Conservation (phyloP, 2,888 invertebrate genomes). For the Oscheius sp. region DNA sequence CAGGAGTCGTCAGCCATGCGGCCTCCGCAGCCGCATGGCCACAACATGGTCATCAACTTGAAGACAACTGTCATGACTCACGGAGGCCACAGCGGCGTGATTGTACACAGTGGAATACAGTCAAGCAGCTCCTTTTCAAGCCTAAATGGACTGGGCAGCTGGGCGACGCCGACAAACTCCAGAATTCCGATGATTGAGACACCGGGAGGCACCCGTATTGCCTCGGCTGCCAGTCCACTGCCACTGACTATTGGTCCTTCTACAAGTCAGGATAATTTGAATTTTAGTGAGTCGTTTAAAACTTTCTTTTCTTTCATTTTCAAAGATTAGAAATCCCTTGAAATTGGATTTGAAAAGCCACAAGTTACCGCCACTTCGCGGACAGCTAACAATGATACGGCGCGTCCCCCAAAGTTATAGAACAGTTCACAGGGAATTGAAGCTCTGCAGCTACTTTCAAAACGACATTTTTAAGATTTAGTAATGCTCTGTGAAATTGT, state of each 20-base stretch:
- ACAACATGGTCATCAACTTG: conserved; percentile 57
- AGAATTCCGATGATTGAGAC: conserved; percentile 28
- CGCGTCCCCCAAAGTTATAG: no score
- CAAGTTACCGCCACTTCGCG: no score
- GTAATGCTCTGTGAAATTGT: no score
- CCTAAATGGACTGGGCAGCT: conserved; percentile 6
- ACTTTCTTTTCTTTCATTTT: no score
- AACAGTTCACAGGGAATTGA: no score
- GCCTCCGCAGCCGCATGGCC: conserved; percentile 36
- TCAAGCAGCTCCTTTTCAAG: conserved; percentile 17
- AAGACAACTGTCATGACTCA: conserved; percentile 58
- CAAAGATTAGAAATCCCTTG: no score
- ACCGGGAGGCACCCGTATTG: conserved; percentile 18
- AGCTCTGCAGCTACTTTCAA: no score
- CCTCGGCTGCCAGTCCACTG: conserved; percentile 38
- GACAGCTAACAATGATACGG: no score
- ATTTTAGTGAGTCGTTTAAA: conserved; percentile 13
- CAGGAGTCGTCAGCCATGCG: conserved; percentile 25
- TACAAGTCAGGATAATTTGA: conserved; percentile 48
- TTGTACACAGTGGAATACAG: conserved; percentile 54
- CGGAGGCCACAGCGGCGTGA: conserved; percentile 55
- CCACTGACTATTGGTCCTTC: conserved; percentile 55
- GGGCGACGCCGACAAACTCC: conserved; percentile 1
- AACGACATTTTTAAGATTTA: no score
- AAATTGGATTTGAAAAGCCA: no score